Base-by-base conservation (phyloP, 1,140 invertebrate genomes). In the Neodiprion virginianus region DNA sequence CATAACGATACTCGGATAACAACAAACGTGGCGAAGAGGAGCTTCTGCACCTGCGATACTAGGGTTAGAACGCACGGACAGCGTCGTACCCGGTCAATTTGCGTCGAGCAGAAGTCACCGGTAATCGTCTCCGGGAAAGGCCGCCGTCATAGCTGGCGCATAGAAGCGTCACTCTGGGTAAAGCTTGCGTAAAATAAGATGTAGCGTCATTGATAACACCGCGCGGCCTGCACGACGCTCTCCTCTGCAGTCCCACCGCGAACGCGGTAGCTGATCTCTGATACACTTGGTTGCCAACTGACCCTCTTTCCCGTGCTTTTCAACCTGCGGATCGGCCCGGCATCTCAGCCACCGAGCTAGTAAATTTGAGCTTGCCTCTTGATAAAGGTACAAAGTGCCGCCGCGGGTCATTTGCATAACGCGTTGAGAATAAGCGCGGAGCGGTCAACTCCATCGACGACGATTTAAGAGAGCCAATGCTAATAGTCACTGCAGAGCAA, bases 151-250 rank as follows among this genome's bases (percentile, higher is more conserved):
- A 88, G 86, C 76, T 80, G 76, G 81, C 77, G 86, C 85, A 88
- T 88, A 88, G 86, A 88, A 88, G 87, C 87, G 87, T 88, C 87
- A 80, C 80, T 75, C 75, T 78, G 76, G 74, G 77, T 82, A 85
- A 88, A 85, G 85, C 82, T 78, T 82, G 83, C 83, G 86, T 87
- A 87, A 88, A 88, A 88, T 88, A 88, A 88, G 87, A 88, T 88
- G 86, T 88, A 87, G 83, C 85, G 81, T 85, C 83, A 83, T 85
- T 88, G 87, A 88, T 88, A 88, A 88, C 85, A 84, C 28, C 85
- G 83, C 79, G n/a, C 11, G 53, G 53, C 28, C 28, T 21, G 5
- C 5, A 40, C 28, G 28, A 40, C 5, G 28, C 28, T 40, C 28
- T 40, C 28, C 28, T 3, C 28, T 40, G 28, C 28, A 40, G 28